phyloP scores from a whole-genome alignment of 2,888 invertebrate genomes.

The Sinodicranocentrus sp. region DNA sequence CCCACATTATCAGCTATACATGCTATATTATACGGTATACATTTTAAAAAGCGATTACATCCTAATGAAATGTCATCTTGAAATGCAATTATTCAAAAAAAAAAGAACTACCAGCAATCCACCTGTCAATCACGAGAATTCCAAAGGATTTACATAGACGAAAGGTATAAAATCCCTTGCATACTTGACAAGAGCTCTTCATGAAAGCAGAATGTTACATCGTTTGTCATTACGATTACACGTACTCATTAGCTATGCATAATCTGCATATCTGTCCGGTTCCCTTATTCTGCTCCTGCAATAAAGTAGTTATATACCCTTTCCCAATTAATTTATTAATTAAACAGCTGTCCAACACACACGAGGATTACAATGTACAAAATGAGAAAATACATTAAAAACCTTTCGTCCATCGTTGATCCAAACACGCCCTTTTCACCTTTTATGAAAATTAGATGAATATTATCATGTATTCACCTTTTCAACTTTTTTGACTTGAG shows the following conservation, averaged over 20 bases:
- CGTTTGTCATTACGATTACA: slow-evolving; percentile 6
- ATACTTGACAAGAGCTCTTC: neutral
- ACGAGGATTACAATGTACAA: slow-evolving; percentile 56
- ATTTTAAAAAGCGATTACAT: no score
- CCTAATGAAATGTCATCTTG: no score
- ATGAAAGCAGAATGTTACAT: neutral
- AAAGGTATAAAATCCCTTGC: neutral
- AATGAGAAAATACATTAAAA: slow-evolving; percentile 1
- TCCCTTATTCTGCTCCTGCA: no score
- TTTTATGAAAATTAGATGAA: slow-evolving; percentile 55
- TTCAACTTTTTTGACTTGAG: slow-evolving; percentile 10
- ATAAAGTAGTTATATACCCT: no score
- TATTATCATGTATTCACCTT: neutral
- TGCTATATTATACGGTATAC: no score
- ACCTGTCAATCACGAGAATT: slow-evolving; percentile 1
- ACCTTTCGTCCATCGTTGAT: neutral
- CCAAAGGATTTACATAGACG: neutral
- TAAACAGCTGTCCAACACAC: slow-evolving; percentile 62
- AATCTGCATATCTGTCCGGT: no score
- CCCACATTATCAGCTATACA: no score
- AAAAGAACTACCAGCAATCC: neutral
- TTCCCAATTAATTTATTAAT: slow-evolving; percentile 69
- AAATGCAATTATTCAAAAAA: neutral
- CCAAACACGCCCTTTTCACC: slow-evolving; percentile 65
- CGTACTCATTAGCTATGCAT: neutral